These are phyloP conservation scores for Catostomus latipinnis DNA, from an alignment of 2,797 vertebrate genomes.

Conservation along the genomic window DNA sequence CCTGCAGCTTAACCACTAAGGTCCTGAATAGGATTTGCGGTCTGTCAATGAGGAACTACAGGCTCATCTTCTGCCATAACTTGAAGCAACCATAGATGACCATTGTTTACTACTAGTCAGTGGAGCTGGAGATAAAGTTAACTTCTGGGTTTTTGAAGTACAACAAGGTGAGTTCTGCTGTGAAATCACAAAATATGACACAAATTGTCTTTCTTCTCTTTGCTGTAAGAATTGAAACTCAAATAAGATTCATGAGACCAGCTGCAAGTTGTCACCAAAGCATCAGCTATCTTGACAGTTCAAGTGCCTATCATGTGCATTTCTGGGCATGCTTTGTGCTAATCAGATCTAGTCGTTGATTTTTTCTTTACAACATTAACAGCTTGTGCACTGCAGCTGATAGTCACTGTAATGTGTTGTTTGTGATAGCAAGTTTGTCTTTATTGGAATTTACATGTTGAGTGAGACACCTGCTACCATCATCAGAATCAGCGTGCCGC, in stretches of 20 bases:
- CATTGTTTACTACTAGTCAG: constrained; percentile 90
- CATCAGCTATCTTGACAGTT: neutral
- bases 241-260: neutral
- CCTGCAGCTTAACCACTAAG: constrained; percentile 87
- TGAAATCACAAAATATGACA: neutral
- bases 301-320: neutral
- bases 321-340: neutral
- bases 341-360: constrained; percentile 9
- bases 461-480: too few relatives aligned
- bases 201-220: neutral
- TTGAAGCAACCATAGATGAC: constrained; percentile 99
- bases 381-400: neutral
- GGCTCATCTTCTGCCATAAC: constrained; percentile 99
- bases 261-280: constrained; percentile 11
- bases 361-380: neutral
- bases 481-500: neutral
- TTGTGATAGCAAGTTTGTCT: neutral
- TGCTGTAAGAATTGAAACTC: too few relatives aligned
- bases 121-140: constrained; percentile 87
- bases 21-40: constrained; percentile 96
- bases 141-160: constrained; percentile 88
- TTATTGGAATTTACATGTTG: neutral
- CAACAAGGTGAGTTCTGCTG: constrained; percentile 85
- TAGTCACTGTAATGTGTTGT: neutral
- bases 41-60: constrained; percentile 99